These are phyloP conservation scores for Bettongia penicillata DNA, from an alignment of 2,113 vertebrate genomes.

Conservation along the genomic window DNA sequence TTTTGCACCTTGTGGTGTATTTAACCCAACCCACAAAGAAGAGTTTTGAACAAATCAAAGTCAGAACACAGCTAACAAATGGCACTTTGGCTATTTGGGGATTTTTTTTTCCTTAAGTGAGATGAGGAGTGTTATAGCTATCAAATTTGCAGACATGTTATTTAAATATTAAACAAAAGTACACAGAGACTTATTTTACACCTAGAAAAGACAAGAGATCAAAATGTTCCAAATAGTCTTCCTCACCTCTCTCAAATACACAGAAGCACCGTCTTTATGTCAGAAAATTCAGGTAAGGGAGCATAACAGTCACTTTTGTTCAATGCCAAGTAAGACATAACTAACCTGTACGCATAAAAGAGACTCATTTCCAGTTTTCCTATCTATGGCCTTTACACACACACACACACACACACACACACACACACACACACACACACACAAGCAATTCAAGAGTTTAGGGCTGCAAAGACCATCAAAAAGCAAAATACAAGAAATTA, in stretches of 20 bases:
- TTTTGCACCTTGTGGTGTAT: slow-evolving; percentile 23
- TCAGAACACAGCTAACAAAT: not conserved
- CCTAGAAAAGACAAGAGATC: slow-evolving; percentile 35
- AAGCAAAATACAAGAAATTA: slow-evolving; percentile 31
- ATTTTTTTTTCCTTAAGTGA: slow-evolving; percentile 29
- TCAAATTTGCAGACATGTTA: slow-evolving; percentile 51
- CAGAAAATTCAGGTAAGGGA: slow-evolving; percentile 19
- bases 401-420: not conserved
- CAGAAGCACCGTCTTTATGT: slow-evolving; percentile 49
- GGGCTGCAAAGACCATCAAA: slow-evolving; percentile 9
- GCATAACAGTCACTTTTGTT: slow-evolving; percentile 32
- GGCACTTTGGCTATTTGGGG: slow-evolving; percentile 36
- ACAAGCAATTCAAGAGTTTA: slow-evolving; percentile 4
- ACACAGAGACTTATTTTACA: slow-evolving; percentile 14
- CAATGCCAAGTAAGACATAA: not conserved
- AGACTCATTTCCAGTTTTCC: slow-evolving; percentile 25
- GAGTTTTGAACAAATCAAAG: slow-evolving; percentile 18
- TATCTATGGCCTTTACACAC: slow-evolving; percentile 9
- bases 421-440: slow-evolving; percentile 53
- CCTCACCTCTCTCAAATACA: slow-evolving; percentile 38
- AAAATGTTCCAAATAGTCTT: slow-evolving; percentile 28
- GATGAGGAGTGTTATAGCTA: not conserved
- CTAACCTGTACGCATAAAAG: not conserved
- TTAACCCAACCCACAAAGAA: not conserved
- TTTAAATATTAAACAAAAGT: slow-evolving; percentile 33